These are phyloP conservation scores for Serinus canaria DNA, from an alignment of 2,113 vertebrate species.

Conservation along the genomic window DNA sequence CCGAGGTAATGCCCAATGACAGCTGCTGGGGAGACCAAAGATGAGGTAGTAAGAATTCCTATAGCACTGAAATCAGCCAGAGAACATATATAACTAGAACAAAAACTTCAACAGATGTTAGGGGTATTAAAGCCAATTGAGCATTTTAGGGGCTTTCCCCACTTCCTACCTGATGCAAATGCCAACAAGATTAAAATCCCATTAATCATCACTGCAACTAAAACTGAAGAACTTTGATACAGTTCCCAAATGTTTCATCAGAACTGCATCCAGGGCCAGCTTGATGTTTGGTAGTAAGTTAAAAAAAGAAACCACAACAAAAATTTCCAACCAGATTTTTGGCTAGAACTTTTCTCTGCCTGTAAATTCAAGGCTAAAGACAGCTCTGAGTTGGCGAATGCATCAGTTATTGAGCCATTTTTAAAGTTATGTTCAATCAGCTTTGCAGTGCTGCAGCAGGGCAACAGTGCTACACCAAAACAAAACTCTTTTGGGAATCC, in stretches of 20 bases:
- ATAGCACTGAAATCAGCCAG: constrained; percentile 22
- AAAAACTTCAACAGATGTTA: constrained; percentile 57
- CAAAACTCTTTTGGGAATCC: not conserved
- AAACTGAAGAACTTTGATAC: not conserved
- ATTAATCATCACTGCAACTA: constrained; percentile 6
- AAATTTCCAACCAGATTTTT: not conserved
- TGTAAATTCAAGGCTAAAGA: not conserved
- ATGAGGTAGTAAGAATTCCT: constrained; percentile 34
- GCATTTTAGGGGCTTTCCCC: constrained; percentile 35
- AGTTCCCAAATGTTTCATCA: constrained; percentile 4
- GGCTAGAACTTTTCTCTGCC: not conserved
- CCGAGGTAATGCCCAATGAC: constrained; percentile 42
- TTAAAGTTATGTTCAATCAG: not conserved
- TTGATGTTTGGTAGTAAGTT: not conserved
- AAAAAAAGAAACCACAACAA: not conserved
- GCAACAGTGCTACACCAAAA: not conserved
- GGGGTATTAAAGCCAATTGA: constrained; percentile 10
- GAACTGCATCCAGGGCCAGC: not conserved
- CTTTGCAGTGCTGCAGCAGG: not conserved
- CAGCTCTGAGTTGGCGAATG: not conserved
- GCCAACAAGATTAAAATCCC: constrained; percentile 52
- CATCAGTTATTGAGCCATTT: not conserved
- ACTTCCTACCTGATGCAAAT: constrained; percentile 45
- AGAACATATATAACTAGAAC: constrained; percentile 31
- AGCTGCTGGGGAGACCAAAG: constrained; percentile 40